A percentile compares a stretch with the other conserved stretches of the same genome.
phyloP scores from a whole-genome alignment of 2,888 invertebrate genomes.

The Ormyrus thymus region DNA sequence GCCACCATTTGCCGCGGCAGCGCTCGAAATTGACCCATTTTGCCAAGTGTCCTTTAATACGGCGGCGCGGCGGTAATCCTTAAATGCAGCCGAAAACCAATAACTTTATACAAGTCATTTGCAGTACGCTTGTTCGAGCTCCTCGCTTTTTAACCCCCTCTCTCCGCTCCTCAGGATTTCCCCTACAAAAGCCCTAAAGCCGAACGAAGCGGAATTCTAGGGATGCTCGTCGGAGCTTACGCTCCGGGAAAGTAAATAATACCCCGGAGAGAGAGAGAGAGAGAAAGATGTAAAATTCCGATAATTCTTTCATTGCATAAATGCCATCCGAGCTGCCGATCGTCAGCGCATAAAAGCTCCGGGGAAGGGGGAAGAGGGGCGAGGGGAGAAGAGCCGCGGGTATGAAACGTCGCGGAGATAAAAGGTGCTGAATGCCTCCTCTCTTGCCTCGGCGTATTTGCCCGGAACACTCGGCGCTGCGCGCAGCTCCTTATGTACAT shows the following conservation, averaged over 20 bases:
- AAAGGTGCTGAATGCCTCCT: too few species aligned
- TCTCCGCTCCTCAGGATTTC: background rate
- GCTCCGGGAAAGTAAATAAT: background rate
- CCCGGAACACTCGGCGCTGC: background rate
- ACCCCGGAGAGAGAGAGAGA: too few species aligned
- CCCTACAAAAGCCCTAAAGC: background rate
- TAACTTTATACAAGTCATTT: slow-evolving; percentile 20
- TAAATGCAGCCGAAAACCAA: slow-evolving; percentile 25
- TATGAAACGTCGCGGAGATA: too few species aligned
- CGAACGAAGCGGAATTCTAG: too few species aligned
- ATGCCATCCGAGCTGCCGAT: background rate
- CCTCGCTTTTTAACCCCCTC: background rate
- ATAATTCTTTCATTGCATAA: background rate
- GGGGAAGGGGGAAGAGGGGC: background rate
- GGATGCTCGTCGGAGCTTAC: too few species aligned
- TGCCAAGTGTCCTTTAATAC: slow-evolving; percentile 21
- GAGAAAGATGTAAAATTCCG: slow-evolving; percentile 2
- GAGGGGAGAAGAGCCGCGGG: too few species aligned
- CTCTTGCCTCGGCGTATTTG: too few species aligned
- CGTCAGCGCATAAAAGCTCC: too few species aligned
- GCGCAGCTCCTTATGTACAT: slow-evolving; percentile 10
- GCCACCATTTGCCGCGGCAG: background rate
- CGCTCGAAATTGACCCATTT: slow-evolving; percentile 18
- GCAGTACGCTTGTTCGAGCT: background rate
- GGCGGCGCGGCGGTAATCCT: slow-evolving; percentile 10